Evolutionary conservation across 30 jellyfish, hydroid and myxozoan species (phyloP), one percentile per base, ranked within the genome.

Genomic region (Cassiopea andromeda): DNA sequence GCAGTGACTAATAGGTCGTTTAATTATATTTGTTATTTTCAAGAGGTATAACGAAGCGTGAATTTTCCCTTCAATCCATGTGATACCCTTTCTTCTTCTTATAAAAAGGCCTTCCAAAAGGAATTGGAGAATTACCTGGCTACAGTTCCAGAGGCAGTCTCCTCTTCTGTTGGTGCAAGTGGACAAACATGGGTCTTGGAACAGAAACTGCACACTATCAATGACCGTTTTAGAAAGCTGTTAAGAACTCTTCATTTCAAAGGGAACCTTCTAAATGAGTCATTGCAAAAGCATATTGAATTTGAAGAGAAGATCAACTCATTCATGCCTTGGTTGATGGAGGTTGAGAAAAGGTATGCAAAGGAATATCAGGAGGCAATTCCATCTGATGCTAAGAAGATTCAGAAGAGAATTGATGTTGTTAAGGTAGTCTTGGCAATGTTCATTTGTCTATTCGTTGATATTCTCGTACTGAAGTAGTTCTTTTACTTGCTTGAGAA

Each of bases 141-240:
- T 14, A 95, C 97, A 69, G 96, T 95, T 5, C 99, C 99, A 27
- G 99, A 95, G 46, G 90, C 98, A 1, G 57, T 95, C 45, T 81
- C 98, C 44, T 85, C 98, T 16, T 78, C 97, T 15, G 97, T 91
- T 10, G 92, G 95, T 57, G 93, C 98, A 7, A 83, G 92, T 15
- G 95, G 98, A 45, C 99, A 95, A 73, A 95, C 99, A 66, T 95
- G 99, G 99, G 98, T 95, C 44, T 90, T 95, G 46, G 99, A 95
- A 73, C 99, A 92, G 93, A 95, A 91, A 60, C 81, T 95, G 58
- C 99, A 95, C 70, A 96, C 90, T 69, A 95, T 95, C 74, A 95
- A 95, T 79, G 99, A 95, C 58, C 92, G 98, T 59, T 95, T 85
- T 86, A 69, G 96, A 78, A 95, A 91, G 86, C 96, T 95, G 67